phyloP scores from a whole-genome alignment of 2,888 invertebrate genomes.

The Phoenoteleia sp. region DNA sequence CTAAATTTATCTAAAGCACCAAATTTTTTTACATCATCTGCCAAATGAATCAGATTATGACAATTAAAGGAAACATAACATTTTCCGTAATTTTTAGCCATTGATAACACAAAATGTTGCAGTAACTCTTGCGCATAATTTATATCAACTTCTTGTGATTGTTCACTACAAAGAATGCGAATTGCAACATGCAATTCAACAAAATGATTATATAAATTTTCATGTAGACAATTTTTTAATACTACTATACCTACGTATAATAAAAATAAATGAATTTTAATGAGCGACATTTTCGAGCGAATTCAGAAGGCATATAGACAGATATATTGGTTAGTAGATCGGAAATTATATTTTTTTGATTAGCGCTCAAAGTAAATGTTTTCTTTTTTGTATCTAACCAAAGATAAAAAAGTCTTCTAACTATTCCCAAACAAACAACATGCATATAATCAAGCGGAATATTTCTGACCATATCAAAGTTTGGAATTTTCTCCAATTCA shows the following conservation, averaged over 20 bases:
- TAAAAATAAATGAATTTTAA: constrained; percentile 38
- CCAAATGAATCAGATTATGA: constrained; percentile 40
- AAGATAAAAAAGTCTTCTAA: constrained; percentile 29
- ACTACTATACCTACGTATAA: constrained; percentile 45
- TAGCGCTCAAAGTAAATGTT: constrained; percentile 4
- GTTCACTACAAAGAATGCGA: constrained; percentile 34
- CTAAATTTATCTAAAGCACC: constrained; percentile 43
- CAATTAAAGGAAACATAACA: constrained; percentile 42
- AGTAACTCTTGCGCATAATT: constrained; percentile 49
- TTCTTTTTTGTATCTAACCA: constrained; percentile 44
- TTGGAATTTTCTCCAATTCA: constrained; percentile 70
- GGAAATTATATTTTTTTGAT: constrained; percentile 26
- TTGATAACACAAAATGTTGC: constrained; percentile 32
- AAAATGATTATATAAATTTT: constrained; percentile 41
- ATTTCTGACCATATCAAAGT: constrained; percentile 73
- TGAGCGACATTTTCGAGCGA: constrained; percentile 41
- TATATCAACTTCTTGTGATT: background rate
- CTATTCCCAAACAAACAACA: constrained; percentile 46
- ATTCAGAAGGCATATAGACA: constrained; percentile 44
- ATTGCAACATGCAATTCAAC: constrained; percentile 44
- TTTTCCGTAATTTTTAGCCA: constrained; percentile 36
- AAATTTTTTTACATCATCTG: constrained; percentile 43
- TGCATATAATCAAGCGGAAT: constrained; percentile 74
- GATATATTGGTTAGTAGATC: constrained; percentile 6
- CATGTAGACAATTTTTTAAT: constrained; percentile 28